Conservation (phyloP, 2,797 vertebrate genomes). For the Fundulus diaphanus region DNA sequence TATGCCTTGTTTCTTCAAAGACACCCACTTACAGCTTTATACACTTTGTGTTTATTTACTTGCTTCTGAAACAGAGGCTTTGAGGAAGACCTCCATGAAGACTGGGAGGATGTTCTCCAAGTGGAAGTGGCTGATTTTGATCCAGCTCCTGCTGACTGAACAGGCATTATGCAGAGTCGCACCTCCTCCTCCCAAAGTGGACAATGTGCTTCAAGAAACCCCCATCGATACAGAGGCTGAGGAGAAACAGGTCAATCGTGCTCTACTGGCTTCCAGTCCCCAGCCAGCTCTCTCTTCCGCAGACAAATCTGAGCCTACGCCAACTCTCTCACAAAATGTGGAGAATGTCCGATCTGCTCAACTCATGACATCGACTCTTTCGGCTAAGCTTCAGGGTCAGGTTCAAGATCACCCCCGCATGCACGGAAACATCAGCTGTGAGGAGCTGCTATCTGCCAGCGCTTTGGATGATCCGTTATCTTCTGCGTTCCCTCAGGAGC, state of each 20-base stretch:
- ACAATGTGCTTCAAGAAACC: constrained; percentile 17
- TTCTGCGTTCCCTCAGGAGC: constrained; percentile 71
- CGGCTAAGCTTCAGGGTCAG: constrained; percentile 56
- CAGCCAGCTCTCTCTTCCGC: constrained; percentile 15
- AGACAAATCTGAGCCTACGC: constrained; percentile 12
- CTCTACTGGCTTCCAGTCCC: constrained; percentile 25
- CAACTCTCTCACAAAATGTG: constrained; percentile 14
- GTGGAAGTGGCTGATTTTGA: constrained; percentile 75
- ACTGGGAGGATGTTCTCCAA: constrained; percentile 61
- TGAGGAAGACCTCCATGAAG: constrained; percentile 21
- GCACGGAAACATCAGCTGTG: constrained; percentile 76
- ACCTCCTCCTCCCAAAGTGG: constrained; percentile 33
- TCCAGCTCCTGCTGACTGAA: constrained; percentile 77
- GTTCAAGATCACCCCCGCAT: constrained; percentile 48
- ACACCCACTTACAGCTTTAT: neutral
- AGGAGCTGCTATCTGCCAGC: constrained; percentile 72
- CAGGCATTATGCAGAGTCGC: constrained; percentile 57
- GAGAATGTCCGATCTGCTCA: constrained; percentile 51
- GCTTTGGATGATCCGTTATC: constrained; percentile 72
- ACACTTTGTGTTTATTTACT: constrained; percentile 1
- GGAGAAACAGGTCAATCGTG: constrained; percentile 24
- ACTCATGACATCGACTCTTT: constrained; percentile 57
- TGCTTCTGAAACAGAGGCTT: constrained; percentile 29
- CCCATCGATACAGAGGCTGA: constrained; percentile 3
- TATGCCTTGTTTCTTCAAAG: neutral